Conservation (phyloP, 2,797 vertebrate genomes). For the Meriones psammophilus region DNA sequence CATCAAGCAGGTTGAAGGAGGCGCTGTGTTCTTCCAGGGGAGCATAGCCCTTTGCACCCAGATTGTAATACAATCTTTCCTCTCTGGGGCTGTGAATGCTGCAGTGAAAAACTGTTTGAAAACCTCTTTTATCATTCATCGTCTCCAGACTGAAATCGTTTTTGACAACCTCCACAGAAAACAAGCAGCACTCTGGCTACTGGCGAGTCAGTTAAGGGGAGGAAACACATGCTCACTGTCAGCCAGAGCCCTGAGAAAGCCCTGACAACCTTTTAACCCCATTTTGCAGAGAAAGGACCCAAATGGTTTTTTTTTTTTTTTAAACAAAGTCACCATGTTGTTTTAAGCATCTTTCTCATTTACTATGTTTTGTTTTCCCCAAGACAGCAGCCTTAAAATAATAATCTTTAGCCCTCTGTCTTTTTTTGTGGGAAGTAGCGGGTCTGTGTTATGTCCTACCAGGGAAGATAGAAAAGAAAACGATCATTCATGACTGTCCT, state of each 20-base stretch:
- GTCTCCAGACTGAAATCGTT: conserved; percentile 92
- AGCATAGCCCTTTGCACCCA: conserved; percentile 88
- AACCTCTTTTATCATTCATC: conserved; percentile 94
- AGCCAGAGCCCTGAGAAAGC: conserved; percentile 91
- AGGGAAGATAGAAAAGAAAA: conserved; percentile 67
- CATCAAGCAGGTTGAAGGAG: conserved; percentile 89
- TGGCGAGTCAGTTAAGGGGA: conserved; percentile 94
- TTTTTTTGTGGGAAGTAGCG: conserved; percentile 72
- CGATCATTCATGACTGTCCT: conserved; percentile 69
- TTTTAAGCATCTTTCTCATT: conserved; percentile 90
- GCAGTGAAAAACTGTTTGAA: conserved; percentile 92
- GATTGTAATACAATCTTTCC: conserved; percentile 92
- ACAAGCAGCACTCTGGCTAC: conserved; percentile 93
- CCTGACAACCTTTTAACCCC: conserved; percentile 94
- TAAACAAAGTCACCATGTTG: conserved; percentile 90
- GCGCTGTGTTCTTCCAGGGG: conserved; percentile 86
- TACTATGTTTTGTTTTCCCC: conserved; percentile 80
- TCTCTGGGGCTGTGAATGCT: conserved; percentile 89
- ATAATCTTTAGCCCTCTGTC: conserved; percentile 72
- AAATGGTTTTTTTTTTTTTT: conserved; percentile 90
- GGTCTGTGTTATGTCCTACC: conserved; percentile 72
- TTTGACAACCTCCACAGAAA: conserved; percentile 94
- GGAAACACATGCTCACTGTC: conserved; percentile 97
- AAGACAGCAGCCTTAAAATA: conserved; percentile 81
- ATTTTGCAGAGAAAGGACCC: conserved; percentile 91